Base-by-base conservation (phyloP, 2,113 vertebrate species). In the Cebidichthys violaceus region DNA sequence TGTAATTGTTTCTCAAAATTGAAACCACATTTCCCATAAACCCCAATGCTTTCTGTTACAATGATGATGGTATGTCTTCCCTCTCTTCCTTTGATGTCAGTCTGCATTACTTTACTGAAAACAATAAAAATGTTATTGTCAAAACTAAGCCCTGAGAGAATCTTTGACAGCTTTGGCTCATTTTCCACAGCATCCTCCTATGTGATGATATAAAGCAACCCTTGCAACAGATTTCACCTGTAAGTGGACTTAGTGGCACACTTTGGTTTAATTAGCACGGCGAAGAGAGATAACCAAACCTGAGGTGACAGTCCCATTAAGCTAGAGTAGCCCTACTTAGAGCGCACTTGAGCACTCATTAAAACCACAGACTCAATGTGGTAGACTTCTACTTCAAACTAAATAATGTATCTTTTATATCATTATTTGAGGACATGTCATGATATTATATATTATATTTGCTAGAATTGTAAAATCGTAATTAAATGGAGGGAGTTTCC, bases 101-200 rank as follows among this genome's bases (percentile, higher is more conserved):
- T 27, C 29, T 71, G 22, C 22, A 11, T 57, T 1, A 2, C 52
- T 57, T 29, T 41, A 24, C 31, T 18, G 10, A 50, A 37, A 68
- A 68, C 27, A 68, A 31, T 50, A 47, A 18, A 2, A 31, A n/a
- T 22, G n/a, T 22, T 52, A 18, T 10, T 20, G 27, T 47, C 17
- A 72, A 71, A 71, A 71, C 15, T 18, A 72, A 17, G 3, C 50
- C 55, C 31, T 70, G 31, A 57, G 33, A 55, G n/a, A 71, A 13
- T 20, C 14, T 72, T 71, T 59, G 10, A 60, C 29, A 60, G 37
- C 55, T 5, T n/a, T 10, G 5, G 41, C 71, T 47, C 0, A 17
- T 33, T 74, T 74, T 33, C 17, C 15, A 6, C 17, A 9, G 39
- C 6, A 45, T 31, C 39, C 5, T n/a, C 4, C 29, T 6, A 4